Conservation (phyloP, 2,113 vertebrate species). For the Mungos mungo region DNA sequence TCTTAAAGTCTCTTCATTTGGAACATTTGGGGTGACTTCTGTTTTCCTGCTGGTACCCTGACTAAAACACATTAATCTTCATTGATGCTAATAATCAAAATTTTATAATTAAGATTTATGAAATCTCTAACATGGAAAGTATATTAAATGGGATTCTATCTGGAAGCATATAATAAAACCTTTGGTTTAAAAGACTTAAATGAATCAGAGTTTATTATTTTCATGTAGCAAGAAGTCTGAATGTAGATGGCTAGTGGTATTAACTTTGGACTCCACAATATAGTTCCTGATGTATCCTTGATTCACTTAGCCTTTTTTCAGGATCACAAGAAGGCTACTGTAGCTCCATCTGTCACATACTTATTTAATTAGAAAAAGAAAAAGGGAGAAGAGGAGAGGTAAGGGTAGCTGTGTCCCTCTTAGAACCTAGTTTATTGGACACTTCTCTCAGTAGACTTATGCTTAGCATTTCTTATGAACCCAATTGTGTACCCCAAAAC, state of each 20-base stretch:
- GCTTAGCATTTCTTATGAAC: not conserved
- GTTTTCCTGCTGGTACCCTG: not conserved
- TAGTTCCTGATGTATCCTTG: not conserved
- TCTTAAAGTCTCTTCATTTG: not conserved
- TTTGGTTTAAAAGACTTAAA: not conserved
- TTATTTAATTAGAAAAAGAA: not conserved
- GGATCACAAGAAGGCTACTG: not conserved
- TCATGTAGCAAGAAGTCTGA: not conserved
- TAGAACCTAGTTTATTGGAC: not conserved
- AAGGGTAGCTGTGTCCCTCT: not conserved
- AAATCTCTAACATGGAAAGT: not conserved
- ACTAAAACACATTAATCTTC: not conserved
- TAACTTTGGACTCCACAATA: not conserved
- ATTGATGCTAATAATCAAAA: not conserved
- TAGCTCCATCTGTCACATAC: not conserved
- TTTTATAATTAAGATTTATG: not conserved
- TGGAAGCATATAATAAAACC: not conserved
- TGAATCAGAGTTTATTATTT: constrained; percentile 20
- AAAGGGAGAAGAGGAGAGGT: not conserved
- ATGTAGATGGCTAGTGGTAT: not conserved
- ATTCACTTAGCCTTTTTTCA: not conserved
- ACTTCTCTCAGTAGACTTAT: not conserved
- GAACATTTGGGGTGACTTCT: not conserved
- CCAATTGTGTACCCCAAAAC: not conserved
- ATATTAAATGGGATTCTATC: not conserved